These are phyloP conservation scores for Melanogrammus aeglefinus DNA, from an alignment of 2,797 vertebrate genomes.

Conservation along the genomic window DNA sequence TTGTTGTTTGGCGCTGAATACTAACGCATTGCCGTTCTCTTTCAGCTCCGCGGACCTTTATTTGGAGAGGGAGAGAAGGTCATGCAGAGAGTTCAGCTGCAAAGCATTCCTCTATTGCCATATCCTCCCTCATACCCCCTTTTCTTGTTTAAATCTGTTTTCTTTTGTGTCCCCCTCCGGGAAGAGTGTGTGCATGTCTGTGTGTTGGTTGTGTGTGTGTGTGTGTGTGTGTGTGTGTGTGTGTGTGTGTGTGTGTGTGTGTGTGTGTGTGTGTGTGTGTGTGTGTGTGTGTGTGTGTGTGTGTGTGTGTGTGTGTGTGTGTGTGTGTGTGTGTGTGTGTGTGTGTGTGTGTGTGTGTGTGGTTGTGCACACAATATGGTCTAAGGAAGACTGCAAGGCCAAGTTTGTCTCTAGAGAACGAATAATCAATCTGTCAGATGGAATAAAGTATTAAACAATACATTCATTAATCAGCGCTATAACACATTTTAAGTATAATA, in stretches of 20 bases:
- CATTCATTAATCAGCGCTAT: background rate
- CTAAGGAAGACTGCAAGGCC: conserved; percentile 57
- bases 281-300: conserved; percentile 7
- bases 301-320: conserved; percentile 19
- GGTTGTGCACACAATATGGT: background rate
- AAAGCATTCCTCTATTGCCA: conserved; percentile 59
- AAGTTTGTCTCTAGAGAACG: conserved; percentile 51
- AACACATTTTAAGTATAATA: background rate
- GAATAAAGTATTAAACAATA: background rate
- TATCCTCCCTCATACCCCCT: conserved; percentile 42
- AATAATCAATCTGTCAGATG: background rate
- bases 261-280: conserved; percentile 18
- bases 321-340: conserved; percentile 8
- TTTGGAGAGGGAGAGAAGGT: conserved; percentile 50
- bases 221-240: conserved; percentile 18
- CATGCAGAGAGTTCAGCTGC: conserved; percentile 44
- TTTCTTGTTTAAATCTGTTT: conserved; percentile 46
- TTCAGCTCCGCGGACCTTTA: conserved; percentile 32
- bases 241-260: conserved; percentile 7
- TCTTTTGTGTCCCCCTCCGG: conserved; percentile 45
- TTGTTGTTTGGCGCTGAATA: conserved; percentile 9
- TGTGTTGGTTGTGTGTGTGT: conserved; percentile 1
- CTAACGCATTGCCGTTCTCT: conserved; percentile 14
- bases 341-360: conserved; percentile 3
- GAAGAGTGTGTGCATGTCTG: conserved; percentile 24